These are phyloP conservation scores for Encarsia formosa DNA, from an alignment of 2,888 invertebrate genomes.

Conservation along the genomic window DNA sequence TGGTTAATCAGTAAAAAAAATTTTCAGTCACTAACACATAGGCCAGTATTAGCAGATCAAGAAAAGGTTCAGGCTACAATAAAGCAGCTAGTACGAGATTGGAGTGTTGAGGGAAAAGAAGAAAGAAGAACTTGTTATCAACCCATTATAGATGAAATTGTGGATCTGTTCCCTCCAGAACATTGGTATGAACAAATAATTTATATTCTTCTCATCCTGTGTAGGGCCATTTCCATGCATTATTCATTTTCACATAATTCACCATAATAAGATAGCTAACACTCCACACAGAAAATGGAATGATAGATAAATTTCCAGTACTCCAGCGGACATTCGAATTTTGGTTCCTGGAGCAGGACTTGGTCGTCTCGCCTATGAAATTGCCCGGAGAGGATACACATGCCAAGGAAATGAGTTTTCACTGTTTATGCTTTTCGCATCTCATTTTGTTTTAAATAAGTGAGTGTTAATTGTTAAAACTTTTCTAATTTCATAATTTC, in stretches of 20 bases:
- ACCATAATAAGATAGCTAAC: conserved; percentile 26
- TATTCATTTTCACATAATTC: conserved; percentile 26
- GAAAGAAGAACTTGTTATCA: conserved; percentile 85
- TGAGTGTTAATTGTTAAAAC: conserved; percentile 46
- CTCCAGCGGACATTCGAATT: conserved; percentile 61
- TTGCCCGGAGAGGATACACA: conserved; percentile 81
- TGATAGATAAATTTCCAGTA: conserved; percentile 45
- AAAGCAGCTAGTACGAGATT: conserved; percentile 95
- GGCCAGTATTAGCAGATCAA: conserved; percentile 52
- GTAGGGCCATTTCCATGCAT: conserved; percentile 20
- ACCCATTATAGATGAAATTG: conserved; percentile 83
- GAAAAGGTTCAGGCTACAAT: conserved; percentile 89
- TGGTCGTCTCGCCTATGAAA: conserved; percentile 89
- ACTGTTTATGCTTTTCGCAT: conserved; percentile 94
- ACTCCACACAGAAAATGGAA: conserved; percentile 33
- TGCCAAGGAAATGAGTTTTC: conserved; percentile 99
- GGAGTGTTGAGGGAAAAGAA: conserved; percentile 79
- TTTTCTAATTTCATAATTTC: not conserved
- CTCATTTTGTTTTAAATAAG: conserved; percentile 91
- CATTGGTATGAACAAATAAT: conserved; percentile 49
- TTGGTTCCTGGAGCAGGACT: conserved; percentile 96
- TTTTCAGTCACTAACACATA: conserved; percentile 37
- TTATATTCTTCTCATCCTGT: conserved; percentile 6
- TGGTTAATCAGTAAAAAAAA: no score
- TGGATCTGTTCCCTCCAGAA: conserved; percentile 65